A percentile compares a stretch with the other conserved stretches of the same genome.
Evolutionary conservation across 2,888 invertebrate genomes (phyloP).

Genomic region (Galerucella calmariensis): DNA sequence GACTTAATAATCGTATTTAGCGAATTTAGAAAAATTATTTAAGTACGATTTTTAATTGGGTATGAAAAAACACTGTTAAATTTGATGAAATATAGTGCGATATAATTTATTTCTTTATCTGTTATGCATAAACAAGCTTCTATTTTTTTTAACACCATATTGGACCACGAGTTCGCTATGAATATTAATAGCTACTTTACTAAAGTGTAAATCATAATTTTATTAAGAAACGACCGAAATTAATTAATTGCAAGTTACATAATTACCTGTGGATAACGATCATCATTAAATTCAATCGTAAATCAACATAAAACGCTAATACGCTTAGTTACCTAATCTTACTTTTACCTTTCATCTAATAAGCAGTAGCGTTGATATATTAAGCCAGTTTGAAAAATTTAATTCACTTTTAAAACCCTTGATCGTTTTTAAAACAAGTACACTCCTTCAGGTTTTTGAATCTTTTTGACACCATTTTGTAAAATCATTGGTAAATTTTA

Average conservation of each 20-base stretch:
- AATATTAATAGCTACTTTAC: background rate
- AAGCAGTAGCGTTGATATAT: background rate
- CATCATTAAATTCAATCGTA: slow-evolving; percentile 42
- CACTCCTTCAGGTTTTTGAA: too few species aligned
- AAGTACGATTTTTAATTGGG: too few species aligned
- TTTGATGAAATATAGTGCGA: too few species aligned
- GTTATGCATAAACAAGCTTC: background rate
- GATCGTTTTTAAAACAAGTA: background rate
- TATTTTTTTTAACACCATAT: background rate
- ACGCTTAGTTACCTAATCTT: slow-evolving; percentile 37
- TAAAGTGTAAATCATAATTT: slow-evolving; percentile 2
- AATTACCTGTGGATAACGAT: slow-evolving; percentile 36
- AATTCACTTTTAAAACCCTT: too few species aligned
- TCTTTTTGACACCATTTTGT: too few species aligned
- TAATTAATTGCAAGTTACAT: slow-evolving; percentile 34
- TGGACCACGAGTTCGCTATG: background rate
- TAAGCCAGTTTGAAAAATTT: background rate
- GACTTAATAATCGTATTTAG: too few species aligned
- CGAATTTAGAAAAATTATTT: too few species aligned
- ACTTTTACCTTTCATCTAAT: slow-evolving; percentile 22
- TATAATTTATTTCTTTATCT: too few species aligned
- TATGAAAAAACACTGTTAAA: too few species aligned
- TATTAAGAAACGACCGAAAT: slow-evolving; percentile 32
- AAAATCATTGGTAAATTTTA: too few species aligned
- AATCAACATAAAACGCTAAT: slow-evolving; percentile 27